Base-by-base conservation (phyloP, 2,113 vertebrate species). In the Eretmochelys imbricata region DNA sequence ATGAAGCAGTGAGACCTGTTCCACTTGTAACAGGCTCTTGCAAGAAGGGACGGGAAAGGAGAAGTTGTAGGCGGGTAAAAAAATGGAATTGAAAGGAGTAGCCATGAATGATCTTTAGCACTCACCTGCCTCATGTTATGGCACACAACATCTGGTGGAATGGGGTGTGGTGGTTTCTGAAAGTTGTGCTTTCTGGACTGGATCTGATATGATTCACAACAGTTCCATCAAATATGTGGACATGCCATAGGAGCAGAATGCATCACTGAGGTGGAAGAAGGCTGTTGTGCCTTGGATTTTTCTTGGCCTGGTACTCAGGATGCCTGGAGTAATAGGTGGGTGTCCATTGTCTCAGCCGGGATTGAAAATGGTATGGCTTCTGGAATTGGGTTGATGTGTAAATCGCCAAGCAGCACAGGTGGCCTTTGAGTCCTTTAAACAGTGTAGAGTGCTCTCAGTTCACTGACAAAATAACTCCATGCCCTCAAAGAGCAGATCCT, bases 51-150 rank as follows among this genome's bases (percentile, higher is more conserved):
- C 84, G 1, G 10, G 10, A 35, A 75, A 90, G 87, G 75, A 93
- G 46, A 83, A 42, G 20, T 87, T 29, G 81, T 90, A 90, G 84
- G 84, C 20, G 57, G 24, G 31, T 38, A 93, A 89, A 87, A 87
- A 96, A 79, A 8, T 79, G 54, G 80, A 96, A 96, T 95, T 93
- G 88, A 91, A 90, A 29, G 75, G 22, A 0, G 2, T 35, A 81
- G 94, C 42, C 93, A 95, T 48, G 11, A 95, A 94, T 87, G 76
- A 94, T 79, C 0, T 0, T 57, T 90, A 88, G 54, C 20, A 55
- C 9, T 22, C 16, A 55, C 54, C 54, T 55, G 19, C 4, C 55
- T 57, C 55, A 57, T 57, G 55, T 57, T 57, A 57, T 27, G 24
- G 24, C 55, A 57, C 6, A 57, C 22, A 57, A 4, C 25, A 57